These are phyloP conservation scores for Trachelipus rathkii DNA, from an alignment of 1,140 invertebrate species.

Conservation along the genomic window DNA sequence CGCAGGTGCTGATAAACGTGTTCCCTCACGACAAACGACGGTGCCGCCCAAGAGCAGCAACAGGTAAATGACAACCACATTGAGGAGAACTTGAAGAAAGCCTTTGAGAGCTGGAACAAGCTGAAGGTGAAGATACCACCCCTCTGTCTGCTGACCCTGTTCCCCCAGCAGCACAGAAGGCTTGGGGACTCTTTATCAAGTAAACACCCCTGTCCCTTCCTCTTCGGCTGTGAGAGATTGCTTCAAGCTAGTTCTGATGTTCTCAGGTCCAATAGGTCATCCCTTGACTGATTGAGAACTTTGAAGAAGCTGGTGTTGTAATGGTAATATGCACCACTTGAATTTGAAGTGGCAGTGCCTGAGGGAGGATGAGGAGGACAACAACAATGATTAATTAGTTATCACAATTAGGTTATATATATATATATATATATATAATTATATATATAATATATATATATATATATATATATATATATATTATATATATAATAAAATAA, in stretches of 20 bases:
- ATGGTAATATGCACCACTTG: background rate
- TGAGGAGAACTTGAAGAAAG: background rate
- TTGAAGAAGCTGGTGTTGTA: background rate
- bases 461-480: no score
- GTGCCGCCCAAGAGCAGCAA: background rate
- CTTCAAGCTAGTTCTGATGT: background rate
- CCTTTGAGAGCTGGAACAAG: background rate
- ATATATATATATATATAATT: no score
- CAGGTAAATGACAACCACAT: background rate
- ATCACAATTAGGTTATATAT: background rate
- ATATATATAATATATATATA: no score
- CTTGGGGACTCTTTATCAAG: background rate
- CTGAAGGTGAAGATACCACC: background rate
- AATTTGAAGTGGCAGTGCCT: background rate
- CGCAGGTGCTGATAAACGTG: background rate
- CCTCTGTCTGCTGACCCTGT: background rate
- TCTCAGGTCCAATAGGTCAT: background rate
- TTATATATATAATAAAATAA: no score
- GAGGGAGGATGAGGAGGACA: background rate
- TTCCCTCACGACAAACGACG: background rate
- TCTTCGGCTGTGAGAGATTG: slow-evolving; percentile 1
- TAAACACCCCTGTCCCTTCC: background rate
- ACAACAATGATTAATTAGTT: background rate
- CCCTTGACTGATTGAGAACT: background rate
- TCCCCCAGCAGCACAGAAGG: slow-evolving; percentile 8